Evolutionary conservation across 2,888 invertebrate species (phyloP), one percentile per base, ranked within the genome.

Genomic region (Drosophila barbarae): DNA sequence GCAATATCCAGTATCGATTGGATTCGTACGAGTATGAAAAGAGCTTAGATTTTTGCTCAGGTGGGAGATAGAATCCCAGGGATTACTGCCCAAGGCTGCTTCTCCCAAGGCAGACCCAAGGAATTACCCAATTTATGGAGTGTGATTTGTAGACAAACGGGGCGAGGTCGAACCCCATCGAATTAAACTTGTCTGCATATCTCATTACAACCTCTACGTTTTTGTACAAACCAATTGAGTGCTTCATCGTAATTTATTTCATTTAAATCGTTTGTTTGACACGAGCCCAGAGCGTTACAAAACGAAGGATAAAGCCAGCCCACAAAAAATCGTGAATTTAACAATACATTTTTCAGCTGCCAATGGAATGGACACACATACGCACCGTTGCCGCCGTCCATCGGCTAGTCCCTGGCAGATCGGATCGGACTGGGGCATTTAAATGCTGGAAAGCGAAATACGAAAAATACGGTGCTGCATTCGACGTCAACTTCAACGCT

Each of bases 211-310:
- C 72, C 67, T 72, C 66, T 83, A 80, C 85, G 73, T 77, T 80
- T 83, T 83, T 73, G 77, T 84, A 77, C 81, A 81, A 76, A 70
- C 72, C 74, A 73, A 85, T 86, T 86, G 84, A 86, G 82, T 78
- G 77, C 83, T 85, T 80, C 77, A 80, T 84, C 84, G 80, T 75
- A 82, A 85, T 82, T 86, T 80, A 85, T 86, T 85, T 84, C 76
- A 84, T 84, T 86, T 85, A 85, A 86, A 84, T 82, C 80, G 86
- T 76, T 83, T 85, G 75, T 78, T 72, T 74, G 82, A 85, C 77
- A 76, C 71, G 63, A 64, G 66, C 66, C 67, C 68, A 41, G 57
- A 21, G 42, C 34, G 39, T 63, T 50, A 32, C 34, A 46, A 51
- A 46, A 41, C 10, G 42, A 42, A n/a, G 21, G 21, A 8, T 13